Percentiles rank a stretch among this genome's conserved stretches.
phyloP scores from a whole-genome alignment of 2,797 vertebrate species.

The Danio kyathit region DNA sequence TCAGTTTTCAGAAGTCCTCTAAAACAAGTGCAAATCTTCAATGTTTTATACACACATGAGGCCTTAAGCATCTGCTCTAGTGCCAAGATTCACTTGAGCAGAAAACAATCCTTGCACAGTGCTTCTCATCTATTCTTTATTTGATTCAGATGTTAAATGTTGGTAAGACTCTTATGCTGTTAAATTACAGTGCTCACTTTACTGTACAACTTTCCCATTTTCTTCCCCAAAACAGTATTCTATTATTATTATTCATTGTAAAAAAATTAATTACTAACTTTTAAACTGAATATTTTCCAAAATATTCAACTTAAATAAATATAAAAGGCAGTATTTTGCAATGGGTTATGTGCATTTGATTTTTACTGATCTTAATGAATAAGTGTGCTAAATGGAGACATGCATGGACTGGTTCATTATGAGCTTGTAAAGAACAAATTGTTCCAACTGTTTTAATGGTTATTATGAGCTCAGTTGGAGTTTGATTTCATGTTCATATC shows the following conservation, averaged over 20 bases:
- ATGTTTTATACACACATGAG: neutral
- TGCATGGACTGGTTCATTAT: neutral
- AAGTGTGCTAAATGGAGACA: neutral
- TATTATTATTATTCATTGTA: no score
- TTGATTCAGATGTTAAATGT: neutral
- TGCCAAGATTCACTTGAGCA: neutral
- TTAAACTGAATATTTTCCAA: no score
- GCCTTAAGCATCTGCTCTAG: neutral
- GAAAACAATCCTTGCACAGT: neutral
- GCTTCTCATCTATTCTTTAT: neutral
- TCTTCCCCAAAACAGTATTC: no score
- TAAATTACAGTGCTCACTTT: neutral
- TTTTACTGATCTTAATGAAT: neutral
- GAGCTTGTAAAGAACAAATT: constrained; percentile 1
- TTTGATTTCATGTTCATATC: neutral
- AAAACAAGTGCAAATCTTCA: neutral
- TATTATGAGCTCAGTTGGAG: neutral
- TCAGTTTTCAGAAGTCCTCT: neutral
- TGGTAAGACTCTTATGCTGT: neutral
- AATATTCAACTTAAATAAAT: no score
- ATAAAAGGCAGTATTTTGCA: no score
- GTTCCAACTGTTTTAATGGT: neutral
- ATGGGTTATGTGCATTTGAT: no score
- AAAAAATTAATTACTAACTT: no score
- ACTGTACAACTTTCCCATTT: no score